Evolutionary conservation across 2,797 vertebrate genomes (phyloP), one percentile per base, ranked within the genome.

Genomic region (Trematomus bernacchii): DNA sequence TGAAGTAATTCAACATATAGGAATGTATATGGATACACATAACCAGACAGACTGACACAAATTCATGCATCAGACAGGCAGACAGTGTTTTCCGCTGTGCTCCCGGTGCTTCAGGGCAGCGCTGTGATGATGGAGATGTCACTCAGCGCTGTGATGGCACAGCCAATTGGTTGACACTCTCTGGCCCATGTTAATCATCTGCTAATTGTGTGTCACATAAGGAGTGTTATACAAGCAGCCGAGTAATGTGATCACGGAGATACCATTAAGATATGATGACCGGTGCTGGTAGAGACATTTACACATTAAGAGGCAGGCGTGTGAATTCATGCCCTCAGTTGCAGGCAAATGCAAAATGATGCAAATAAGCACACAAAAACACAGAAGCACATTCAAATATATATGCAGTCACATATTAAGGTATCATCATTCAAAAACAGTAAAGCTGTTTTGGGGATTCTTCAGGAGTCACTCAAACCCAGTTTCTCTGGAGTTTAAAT

Each of bases 101-200:
- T 48, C 18, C 53, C 48, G 46, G 23, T 51, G 77, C 72, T 50
- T 65, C 61, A 62, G 73, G 80, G 55, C 64, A 58, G 70, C 30
- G 3, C 54, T 44, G 65, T 3, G 60, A 72, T 71, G 87, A 93
- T 89, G 89, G 79, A 94, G 92, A 93, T 88, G 89, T 94, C 91
- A 93, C 66, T 90, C 88, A 72, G 79, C 2, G 4, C 16, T 37
- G 66, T 73, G 86, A 87, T 51, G 78, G 85, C 90, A 84, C 78
- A 80, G 77, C 92, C 85, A 93, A 95, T 94, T 85, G 79, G 86
- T 92, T 93, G 90, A 91, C 92, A 84, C 85, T 70, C 47, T 10
- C 53, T 83, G 83, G 84, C 87, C 86, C 83, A 59, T 79, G 83
- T 67, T 94, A 94, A 94, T 93, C 75, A 76, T 67, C 59, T 50